Conservation (phyloP, 2,888 invertebrate species). For the Orthonychiurus folsomi region DNA sequence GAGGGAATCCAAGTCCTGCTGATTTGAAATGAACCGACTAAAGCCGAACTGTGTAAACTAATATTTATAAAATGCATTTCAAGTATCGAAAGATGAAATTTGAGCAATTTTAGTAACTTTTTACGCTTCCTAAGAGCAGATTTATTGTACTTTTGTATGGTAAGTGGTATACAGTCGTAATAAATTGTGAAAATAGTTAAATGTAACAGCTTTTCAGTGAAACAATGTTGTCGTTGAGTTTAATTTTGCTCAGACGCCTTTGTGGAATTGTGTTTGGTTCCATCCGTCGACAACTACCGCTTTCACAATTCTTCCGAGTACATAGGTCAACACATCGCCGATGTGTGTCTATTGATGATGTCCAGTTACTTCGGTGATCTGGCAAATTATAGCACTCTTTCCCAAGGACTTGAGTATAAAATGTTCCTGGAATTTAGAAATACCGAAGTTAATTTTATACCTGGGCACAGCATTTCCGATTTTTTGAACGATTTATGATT, state of each 20-base stretch:
- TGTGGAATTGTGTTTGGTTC: not conserved
- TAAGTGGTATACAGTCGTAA: no score
- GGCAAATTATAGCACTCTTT: not conserved
- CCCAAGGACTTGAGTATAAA: not conserved
- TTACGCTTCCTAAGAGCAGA: no score
- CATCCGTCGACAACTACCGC: not conserved
- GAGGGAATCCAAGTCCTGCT: no score
- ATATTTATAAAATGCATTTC: no score
- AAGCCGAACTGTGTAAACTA: no score
- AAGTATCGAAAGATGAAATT: no score
- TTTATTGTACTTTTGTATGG: no score
- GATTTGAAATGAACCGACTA: no score
- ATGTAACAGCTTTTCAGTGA: not conserved
- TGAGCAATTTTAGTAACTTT: no score
- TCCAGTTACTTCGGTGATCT: not conserved
- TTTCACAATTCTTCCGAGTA: not conserved
- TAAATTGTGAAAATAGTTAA: no score
- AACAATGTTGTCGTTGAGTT: not conserved
- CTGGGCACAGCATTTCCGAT: no score
- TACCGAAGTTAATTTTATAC: not conserved
- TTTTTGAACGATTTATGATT: no score
- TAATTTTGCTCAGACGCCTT: not conserved
- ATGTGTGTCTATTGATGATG: not conserved
- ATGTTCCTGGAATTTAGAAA: not conserved
- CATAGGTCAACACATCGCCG: not conserved